These are phyloP conservation scores for Xiphophorus hellerii DNA, from an alignment of 2,113 vertebrate species.

Conservation along the genomic window DNA sequence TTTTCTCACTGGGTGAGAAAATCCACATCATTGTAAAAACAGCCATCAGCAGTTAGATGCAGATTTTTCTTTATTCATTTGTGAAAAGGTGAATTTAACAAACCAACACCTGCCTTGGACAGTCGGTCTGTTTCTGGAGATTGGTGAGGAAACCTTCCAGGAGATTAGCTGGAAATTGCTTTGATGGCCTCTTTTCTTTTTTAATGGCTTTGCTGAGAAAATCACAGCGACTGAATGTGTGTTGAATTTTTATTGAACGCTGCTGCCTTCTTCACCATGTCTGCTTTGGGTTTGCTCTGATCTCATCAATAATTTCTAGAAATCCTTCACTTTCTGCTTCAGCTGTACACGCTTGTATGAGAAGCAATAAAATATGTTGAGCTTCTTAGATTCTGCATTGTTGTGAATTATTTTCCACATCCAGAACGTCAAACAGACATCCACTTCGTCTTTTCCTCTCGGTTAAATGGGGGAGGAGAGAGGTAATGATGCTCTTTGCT, in stretches of 20 bases:
- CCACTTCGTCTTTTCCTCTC: slow-evolving; percentile 56
- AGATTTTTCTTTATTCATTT: neutral
- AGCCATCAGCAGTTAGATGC: neutral
- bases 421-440: slow-evolving; percentile 6
- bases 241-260: neutral
- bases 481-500: slow-evolving; percentile 80
- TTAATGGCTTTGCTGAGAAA: neutral
- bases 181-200: neutral
- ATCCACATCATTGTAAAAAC: too few relatives aligned
- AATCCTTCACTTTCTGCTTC: slow-evolving; percentile 12
- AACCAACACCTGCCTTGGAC: neutral
- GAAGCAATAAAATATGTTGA: neutral
- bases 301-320: neutral
- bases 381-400: neutral
- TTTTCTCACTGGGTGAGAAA: too few relatives aligned
- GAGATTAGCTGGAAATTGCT: neutral
- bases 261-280: neutral
- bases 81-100: neutral
- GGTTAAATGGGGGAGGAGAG: slow-evolving; percentile 33
- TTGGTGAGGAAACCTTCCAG: neutral
- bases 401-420: slow-evolving; percentile 20
- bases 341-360: neutral
- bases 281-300: slow-evolving; percentile 4
- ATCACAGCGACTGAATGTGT: neutral
- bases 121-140: neutral